phyloP scores from a whole-genome alignment of 1,140 invertebrate genomes.

The Brachionus angularis region DNA sequence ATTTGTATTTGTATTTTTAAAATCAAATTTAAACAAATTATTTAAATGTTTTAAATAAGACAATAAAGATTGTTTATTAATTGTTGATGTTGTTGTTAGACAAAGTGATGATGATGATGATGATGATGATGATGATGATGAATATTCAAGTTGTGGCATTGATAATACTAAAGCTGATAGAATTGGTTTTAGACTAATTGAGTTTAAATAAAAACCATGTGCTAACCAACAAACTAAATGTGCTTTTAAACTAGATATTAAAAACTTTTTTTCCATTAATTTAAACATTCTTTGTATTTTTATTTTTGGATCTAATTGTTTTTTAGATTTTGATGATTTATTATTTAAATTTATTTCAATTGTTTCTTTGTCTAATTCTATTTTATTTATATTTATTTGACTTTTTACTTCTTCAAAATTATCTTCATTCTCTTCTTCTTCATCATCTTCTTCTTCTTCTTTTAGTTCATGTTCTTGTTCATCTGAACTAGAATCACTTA shows the following conservation, averaged over 20 bases:
- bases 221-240: conserved; percentile 35
- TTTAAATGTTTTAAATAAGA: not conserved
- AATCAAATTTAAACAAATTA: not conserved
- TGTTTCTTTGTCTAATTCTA: conserved; percentile 2
- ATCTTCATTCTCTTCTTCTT: conserved; percentile 17
- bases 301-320: conserved; percentile 3
- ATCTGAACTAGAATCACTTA: not conserved
- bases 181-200: not conserved
- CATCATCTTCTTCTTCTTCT: not conserved
- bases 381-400: not conserved
- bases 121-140: too few relatives aligned
- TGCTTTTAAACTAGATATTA: conserved; percentile 10
- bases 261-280: conserved; percentile 15
- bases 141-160: too few relatives aligned
- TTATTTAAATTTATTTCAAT: conserved; percentile 1
- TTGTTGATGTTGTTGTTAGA: too few relatives aligned
- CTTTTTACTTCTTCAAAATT: conserved; percentile 35
- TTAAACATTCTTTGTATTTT: conserved; percentile 32
- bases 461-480: not conserved
- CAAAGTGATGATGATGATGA: not conserved
- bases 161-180: not conserved
- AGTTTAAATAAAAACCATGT: conserved; percentile 27
- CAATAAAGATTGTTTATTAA: conserved; percentile 3
- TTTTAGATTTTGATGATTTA: conserved; percentile 32
- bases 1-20: not conserved